Evolutionary conservation across 2,797 vertebrate genomes (phyloP), one percentile per base, ranked within the genome.

Genomic region (Eurystomus glaucurus): DNA sequence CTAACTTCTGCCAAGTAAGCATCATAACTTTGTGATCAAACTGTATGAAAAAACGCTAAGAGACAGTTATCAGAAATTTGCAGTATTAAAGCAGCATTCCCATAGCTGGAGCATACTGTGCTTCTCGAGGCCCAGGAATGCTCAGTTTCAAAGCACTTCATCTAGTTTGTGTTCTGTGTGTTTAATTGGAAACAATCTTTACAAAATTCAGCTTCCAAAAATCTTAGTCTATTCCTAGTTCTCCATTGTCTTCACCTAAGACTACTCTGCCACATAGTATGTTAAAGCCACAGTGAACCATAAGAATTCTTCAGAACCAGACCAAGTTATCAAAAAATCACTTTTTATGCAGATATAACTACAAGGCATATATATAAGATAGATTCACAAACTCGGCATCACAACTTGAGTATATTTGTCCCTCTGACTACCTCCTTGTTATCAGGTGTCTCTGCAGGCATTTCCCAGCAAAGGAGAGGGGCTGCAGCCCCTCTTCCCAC

Each of bases 41-140:
- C 23, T 13, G 4, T n/a, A 23, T 12, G 26, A 51, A 89, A 83
- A 10, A 55, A 81, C 21, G 9, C 26, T 26, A 57, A 80, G n/a
- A 85, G 82, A 70, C 41, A 64, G 43, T 22, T 15, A 54, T 10
- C 22, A 48, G 43, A 89, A 87, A 54, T 4, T 9, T 8, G 10
- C 21, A 55, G 16, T 20, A 50, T 29, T 83, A 46, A 50, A 52
- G 33, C 9, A 6, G n/a, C 51, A 70, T 55, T 82, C 26, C 1
- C 3, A 54, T 2, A 94, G 20, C 23, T 26, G 6, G 4, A 75
- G 33, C 0, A 4, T 29, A 10, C 14, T 0, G 1, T 55, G 37
- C 22, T 25, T 64, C 37, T 61, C 0, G 0, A 84, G 31, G 35
- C 19, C 16, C 26, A 85, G 19, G 43, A 85, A 79, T 11, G 21